Evolutionary conservation across 1,140 invertebrate genomes (phyloP), one percentile per base, ranked within the genome.

Genomic region (Heliconius congener): DNA sequence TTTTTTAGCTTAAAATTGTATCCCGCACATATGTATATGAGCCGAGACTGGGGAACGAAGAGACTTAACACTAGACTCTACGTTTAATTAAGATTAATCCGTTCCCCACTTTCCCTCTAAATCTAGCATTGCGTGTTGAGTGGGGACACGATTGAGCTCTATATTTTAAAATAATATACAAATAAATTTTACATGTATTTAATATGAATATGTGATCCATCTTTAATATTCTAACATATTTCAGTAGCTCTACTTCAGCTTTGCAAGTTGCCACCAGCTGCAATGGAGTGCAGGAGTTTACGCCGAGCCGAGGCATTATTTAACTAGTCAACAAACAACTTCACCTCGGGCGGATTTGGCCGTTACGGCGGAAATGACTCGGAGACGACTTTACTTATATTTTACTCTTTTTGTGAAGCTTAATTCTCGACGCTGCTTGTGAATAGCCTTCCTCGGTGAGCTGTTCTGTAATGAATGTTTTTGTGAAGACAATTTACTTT

Each of bases 261-360:
- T 66, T 27, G 60, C 60, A 11, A 27, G 60, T 66, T 30, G 37
- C 39, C 30, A 42, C 52, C 50, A 78, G 82, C 73, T 73, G 60
- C 60, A 66, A 30, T 73, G 78, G 80, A 84, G 77, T 82, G 74
- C 83, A 76, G 52, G 82, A 84, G 73, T 80, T 80, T 81, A 78
- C 79, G 81, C 78, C 78, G 66, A 52, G 34, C 34, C 57, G 73
- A 76, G 2, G 72, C 78, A 76, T 78, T 84, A 80, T 80, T 77
- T 80, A 82, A 84, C 80, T 78, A 79, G 76, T 77, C 77, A 72
- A 77, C 78, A 83, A 81, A 80, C 66, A 83, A 82, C 80, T 80
- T 81, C 66, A 79, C 60, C 80, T 77, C 77, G 50, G 79, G 79
- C 75, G 39, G 60, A 77, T 73, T 75, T 76, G 80, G 74, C 71